These are phyloP conservation scores for Cryptocheilus praepositus DNA, from an alignment of 2,888 invertebrate genomes.

Conservation along the genomic window DNA sequence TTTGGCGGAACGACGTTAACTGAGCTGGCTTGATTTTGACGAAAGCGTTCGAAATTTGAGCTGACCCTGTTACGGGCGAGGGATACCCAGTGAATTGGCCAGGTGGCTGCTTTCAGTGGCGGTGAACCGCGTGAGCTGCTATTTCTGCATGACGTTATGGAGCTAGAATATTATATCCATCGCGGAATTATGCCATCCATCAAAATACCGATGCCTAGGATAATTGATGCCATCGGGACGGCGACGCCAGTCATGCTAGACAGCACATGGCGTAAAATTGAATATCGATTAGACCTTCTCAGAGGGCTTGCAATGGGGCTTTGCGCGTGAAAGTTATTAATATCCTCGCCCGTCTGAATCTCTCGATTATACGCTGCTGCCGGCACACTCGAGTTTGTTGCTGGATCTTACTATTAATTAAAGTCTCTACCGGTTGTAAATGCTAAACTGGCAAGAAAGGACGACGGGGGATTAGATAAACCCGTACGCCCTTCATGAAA, in stretches of 20 bases:
- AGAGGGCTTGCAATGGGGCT: conserved; percentile 43
- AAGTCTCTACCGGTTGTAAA: background rate
- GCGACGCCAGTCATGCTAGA: conserved; percentile 59
- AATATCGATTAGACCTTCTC: conserved; percentile 59
- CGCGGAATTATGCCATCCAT: conserved; percentile 59
- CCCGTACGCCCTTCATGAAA: no score
- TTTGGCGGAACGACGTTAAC: no score
- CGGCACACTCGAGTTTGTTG: conserved; percentile 38
- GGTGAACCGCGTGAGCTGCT: conserved; percentile 27
- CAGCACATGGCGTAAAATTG: conserved; percentile 61
- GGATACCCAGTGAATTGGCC: conserved; percentile 40
- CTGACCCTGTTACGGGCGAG: conserved; percentile 5
- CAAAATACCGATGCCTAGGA: conserved; percentile 60
- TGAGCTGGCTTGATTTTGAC: no score
- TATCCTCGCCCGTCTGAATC: conserved; percentile 47
- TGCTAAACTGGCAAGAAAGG: no score
- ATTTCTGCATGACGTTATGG: conserved; percentile 45
- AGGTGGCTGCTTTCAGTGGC: no score
- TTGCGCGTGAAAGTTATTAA: conserved; percentile 51
- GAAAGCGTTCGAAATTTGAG: conserved; percentile 18
- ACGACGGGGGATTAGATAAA: no score
- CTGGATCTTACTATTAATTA: conserved; percentile 26
- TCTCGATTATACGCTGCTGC: conserved; percentile 48
- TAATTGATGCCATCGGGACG: conserved; percentile 59
- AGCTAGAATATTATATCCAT: conserved; percentile 54